Evolutionary conservation across 2,113 vertebrate genomes (phyloP).

Genomic region (Datnioides undecimradiatus): DNA sequence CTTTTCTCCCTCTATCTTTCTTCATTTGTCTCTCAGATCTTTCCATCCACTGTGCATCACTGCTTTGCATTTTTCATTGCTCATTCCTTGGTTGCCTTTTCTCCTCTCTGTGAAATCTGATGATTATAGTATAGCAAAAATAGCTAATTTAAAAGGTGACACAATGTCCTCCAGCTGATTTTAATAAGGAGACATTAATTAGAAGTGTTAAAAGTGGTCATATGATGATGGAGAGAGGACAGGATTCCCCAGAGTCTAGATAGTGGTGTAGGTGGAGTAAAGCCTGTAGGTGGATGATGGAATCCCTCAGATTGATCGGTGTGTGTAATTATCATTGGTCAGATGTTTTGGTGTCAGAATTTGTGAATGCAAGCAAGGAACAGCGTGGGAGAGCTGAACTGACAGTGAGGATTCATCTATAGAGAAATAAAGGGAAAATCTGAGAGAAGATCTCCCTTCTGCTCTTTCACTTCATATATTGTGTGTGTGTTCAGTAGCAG

Average conservation of each 20-base stretch:
- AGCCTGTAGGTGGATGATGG: neutral
- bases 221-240: neutral
- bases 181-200: conserved; percentile 4
- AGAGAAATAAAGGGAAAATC: neutral
- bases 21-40: conserved; percentile 8
- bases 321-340: neutral
- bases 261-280: neutral
- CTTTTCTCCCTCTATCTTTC: neutral
- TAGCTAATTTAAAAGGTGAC: neutral
- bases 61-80: neutral
- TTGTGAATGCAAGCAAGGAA: neutral
- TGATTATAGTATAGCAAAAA: neutral
- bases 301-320: neutral
- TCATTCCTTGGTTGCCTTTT: neutral
- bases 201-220: too few relatives aligned
- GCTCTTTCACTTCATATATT: neutral
- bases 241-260: neutral
- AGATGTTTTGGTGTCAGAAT: neutral
- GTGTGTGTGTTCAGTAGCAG: neutral
- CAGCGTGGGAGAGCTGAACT: neutral
- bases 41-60: neutral
- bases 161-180: neutral
- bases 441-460: neutral
- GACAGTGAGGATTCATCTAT: neutral
- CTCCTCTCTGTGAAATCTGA: neutral